Conservation (phyloP, 2,797 vertebrate species). For the Cossypha niveicapilla region DNA sequence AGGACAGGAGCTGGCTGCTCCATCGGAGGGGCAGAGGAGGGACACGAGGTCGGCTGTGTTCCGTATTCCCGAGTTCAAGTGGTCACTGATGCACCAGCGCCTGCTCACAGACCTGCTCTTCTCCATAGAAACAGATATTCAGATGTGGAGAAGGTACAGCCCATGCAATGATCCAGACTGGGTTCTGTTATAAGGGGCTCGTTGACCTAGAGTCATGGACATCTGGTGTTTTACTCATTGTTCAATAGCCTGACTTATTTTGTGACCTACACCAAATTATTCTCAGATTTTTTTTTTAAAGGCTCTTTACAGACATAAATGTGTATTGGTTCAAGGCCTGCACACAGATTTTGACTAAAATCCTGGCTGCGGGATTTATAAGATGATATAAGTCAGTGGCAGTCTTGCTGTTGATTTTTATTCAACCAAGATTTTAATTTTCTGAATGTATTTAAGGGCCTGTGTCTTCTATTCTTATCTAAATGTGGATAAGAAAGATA, state of each 20-base stretch:
- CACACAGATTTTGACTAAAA: background rate
- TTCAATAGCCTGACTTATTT: background rate
- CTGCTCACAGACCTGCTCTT: constrained; percentile 95
- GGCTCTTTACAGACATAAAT: background rate
- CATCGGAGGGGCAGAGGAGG: constrained; percentile 73
- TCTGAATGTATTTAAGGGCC: background rate
- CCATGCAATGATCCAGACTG: background rate
- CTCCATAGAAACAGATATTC: constrained; percentile 96
- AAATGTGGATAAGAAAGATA: background rate
- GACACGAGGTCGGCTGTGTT: constrained; percentile 88
- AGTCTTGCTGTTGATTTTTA: background rate
- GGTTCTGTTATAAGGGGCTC: accelerated
- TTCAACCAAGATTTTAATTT: background rate
- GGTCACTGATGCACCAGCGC: constrained; percentile 97
- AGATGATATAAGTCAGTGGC: background rate
- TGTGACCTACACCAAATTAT: background rate
- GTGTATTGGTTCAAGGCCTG: background rate
- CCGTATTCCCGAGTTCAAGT: constrained; percentile 94
- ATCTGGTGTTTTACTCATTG: background rate
- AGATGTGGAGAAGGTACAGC: constrained; percentile 97
- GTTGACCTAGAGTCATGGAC: background rate
- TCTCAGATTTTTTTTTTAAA: background rate
- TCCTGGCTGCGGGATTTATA: background rate
- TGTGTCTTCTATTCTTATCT: background rate
- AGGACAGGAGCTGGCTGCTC: constrained; percentile 57